A percentile compares a stretch with the other conserved stretches of the same genome.
Evolutionary conservation across 37 sponge, comb jelly and placozoan species (phyloP).

Genomic region (Cladorhizidae sp.): DNA sequence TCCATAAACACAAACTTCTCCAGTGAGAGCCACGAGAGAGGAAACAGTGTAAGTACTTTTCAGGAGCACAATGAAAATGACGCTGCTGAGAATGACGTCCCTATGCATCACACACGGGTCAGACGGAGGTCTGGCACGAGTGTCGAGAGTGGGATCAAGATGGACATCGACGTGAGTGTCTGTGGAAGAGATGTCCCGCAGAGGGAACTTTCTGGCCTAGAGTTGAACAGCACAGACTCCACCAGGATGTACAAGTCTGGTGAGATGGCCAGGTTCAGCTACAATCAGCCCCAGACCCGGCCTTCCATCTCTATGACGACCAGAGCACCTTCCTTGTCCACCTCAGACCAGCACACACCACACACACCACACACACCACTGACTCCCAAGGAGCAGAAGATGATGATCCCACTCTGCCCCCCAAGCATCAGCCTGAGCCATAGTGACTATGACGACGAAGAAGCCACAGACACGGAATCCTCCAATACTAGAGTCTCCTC

Average conservation of each 20-base stretch:
- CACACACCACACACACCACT: constrained; percentile 22
- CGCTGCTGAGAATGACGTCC: constrained; percentile 13
- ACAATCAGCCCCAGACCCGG: constrained; percentile 13
- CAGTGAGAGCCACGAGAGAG: neutral
- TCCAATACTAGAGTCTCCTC: neutral
- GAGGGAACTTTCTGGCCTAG: constrained; percentile 27
- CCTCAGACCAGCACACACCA: neutral
- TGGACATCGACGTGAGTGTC: constrained; percentile 47
- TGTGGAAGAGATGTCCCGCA: constrained; percentile 2
- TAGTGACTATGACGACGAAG: constrained; percentile 11
- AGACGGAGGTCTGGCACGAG: constrained; percentile 47
- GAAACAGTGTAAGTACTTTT: constrained; percentile 43
- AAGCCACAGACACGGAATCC: constrained; percentile 33
- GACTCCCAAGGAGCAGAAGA: constrained; percentile 48
- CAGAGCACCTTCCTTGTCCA: neutral
- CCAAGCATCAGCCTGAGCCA: constrained; percentile 45
- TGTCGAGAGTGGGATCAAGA: constrained; percentile 69
- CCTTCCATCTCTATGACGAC: constrained; percentile 29
- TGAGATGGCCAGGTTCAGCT: constrained; percentile 44
- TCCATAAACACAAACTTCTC: neutral
- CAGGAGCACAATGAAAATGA: constrained; percentile 20
- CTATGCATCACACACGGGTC: neutral
- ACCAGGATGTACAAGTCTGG: constrained; percentile 47
- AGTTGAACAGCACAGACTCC: constrained; percentile 38
- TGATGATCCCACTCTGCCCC: constrained; percentile 42